A percentile compares a stretch with the other conserved stretches of the same genome.
Evolutionary conservation across 2,797 vertebrate genomes (phyloP).

Genomic region (Helarctos malayanus): DNA sequence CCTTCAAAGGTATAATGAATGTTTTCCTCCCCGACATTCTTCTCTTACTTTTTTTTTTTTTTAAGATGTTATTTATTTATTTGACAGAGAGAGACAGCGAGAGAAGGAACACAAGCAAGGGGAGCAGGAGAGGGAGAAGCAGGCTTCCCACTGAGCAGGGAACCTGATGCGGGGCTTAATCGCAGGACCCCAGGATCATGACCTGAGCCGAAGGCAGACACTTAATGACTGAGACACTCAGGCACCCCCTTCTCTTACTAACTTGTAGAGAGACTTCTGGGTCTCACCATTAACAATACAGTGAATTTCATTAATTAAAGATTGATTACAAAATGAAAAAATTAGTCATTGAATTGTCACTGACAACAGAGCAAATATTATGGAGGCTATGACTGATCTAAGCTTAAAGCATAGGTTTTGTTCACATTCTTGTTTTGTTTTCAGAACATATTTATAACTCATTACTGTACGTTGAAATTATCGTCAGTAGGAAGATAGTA

Average conservation of each 20-base stretch:
- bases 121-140: too few relatives aligned
- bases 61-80: too few relatives aligned
- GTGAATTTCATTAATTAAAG: not conserved
- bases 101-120: too few relatives aligned
- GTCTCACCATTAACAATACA: not conserved
- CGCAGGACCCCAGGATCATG: too few relatives aligned
- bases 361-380: not conserved
- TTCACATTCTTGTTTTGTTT: not conserved
- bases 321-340: not conserved
- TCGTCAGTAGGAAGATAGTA: not conserved
- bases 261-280: not conserved
- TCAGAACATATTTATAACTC: not conserved
- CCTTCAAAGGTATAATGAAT: not conserved
- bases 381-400: not conserved
- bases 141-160: too few relatives aligned
- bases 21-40: not conserved
- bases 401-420: conserved; percentile 3
- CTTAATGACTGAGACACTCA: too few relatives aligned
- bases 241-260: not conserved
- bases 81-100: too few relatives aligned
- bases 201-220: too few relatives aligned
- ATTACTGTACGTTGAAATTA: not conserved
- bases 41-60: not conserved
- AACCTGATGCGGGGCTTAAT: too few relatives aligned
- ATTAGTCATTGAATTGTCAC: not conserved